Evolutionary conservation across 2,113 vertebrate genomes (phyloP).

Genomic region (Gobiocypris rarus): DNA sequence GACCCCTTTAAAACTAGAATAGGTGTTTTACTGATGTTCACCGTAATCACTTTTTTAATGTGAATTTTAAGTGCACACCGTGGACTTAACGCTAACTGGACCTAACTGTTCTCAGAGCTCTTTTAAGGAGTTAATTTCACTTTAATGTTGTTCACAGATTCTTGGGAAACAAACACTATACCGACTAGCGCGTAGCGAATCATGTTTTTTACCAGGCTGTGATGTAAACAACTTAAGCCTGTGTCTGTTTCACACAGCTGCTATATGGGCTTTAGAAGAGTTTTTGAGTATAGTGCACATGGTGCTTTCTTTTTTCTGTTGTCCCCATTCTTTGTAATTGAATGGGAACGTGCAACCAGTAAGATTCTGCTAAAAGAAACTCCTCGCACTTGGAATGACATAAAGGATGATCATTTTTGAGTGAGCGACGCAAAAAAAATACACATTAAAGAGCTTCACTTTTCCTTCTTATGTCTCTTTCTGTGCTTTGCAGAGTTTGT

Average conservation of each 20-base stretch:
- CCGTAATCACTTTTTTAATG: no score
- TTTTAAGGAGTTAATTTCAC: no score
- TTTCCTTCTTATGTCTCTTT: constrained; percentile 5
- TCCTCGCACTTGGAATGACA: not conserved
- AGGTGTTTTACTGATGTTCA: not conserved
- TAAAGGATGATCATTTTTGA: not conserved
- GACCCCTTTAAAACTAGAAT: not conserved
- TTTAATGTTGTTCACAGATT: no score
- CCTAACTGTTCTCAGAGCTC: no score
- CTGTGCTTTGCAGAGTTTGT: not conserved
- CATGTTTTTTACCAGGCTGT: not conserved
- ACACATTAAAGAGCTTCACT: not conserved
- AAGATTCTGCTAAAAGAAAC: not conserved
- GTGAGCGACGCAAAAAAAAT: not conserved
- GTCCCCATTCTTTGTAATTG: not conserved
- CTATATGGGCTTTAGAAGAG: no score
- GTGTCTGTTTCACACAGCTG: not conserved
- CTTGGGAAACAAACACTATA: no score
- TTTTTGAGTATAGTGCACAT: not conserved
- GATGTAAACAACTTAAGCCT: not conserved
- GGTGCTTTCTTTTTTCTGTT: not conserved
- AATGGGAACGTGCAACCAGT: not conserved
- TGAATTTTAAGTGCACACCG: not conserved
- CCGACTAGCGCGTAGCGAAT: not conserved
- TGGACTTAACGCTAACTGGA: no score